These are phyloP conservation scores for Myioborus miniatus DNA, from an alignment of 2,797 vertebrate species.

Conservation along the genomic window DNA sequence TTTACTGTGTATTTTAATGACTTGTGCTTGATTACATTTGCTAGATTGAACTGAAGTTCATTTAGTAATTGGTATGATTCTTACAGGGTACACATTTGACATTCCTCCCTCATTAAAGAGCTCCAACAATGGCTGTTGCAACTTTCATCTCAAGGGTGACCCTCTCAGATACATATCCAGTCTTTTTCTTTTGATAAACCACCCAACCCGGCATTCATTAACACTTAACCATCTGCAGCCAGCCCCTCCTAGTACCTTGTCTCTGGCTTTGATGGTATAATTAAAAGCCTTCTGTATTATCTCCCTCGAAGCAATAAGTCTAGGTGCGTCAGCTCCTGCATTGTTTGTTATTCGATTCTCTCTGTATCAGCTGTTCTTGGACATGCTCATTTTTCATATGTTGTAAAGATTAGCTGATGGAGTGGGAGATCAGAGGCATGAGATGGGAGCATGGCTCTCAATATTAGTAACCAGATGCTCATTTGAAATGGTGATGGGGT, in stretches of 20 bases:
- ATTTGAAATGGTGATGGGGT: constrained; percentile 55
- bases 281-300: constrained; percentile 47
- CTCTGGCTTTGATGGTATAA: constrained; percentile 54
- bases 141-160: constrained; percentile 50
- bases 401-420: constrained; percentile 50
- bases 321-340: constrained; percentile 24
- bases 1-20: constrained; percentile 59
- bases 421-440: constrained; percentile 50
- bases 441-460: background rate
- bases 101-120: constrained; percentile 50
- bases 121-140: constrained; percentile 30
- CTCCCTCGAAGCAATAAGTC: background rate
- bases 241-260: constrained; percentile 45
- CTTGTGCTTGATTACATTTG: constrained; percentile 65
- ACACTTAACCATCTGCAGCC: constrained; percentile 55
- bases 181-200: constrained; percentile 52
- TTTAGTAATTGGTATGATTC: constrained; percentile 58
- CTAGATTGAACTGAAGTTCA: constrained; percentile 7
- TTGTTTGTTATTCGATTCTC: constrained; percentile 21
- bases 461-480: constrained; percentile 61
- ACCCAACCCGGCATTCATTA: constrained; percentile 46
- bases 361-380: constrained; percentile 10
- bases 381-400: constrained; percentile 24
- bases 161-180: constrained; percentile 34
- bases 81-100: constrained; percentile 31